Percentiles rank a stretch among this genome's conserved stretches.
Conservation (phyloP, 1,140 invertebrate genomes). For the Aphelenchoides besseyi region DNA sequence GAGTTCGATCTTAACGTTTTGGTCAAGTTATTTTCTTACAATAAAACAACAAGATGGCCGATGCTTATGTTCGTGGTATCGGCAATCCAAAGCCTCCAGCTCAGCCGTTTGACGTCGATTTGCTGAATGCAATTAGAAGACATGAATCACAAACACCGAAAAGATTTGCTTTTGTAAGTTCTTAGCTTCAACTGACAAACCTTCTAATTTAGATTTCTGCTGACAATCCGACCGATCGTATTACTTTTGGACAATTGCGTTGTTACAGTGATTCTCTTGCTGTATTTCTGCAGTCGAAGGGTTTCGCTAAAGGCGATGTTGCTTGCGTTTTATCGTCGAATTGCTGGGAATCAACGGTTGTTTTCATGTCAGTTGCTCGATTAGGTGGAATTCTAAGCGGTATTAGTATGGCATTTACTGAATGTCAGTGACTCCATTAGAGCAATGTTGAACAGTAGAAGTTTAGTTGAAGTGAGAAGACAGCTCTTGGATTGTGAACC, state of each 20-base stretch:
- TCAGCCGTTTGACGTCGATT: background rate
- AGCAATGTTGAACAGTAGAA: background rate
- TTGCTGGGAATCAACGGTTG: slow-evolving; percentile 6
- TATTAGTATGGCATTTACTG: background rate
- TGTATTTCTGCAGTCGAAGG: background rate
- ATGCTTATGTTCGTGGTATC: slow-evolving; percentile 2
- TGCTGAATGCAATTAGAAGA: background rate
- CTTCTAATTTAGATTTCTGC: background rate
- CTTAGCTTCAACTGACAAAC: background rate
- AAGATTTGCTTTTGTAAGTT: background rate
- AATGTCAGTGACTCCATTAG: background rate
- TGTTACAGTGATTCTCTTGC: background rate
- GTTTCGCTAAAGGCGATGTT: slow-evolving; percentile 3
- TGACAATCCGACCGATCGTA: background rate
- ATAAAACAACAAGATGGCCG: background rate
- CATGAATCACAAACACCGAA: background rate
- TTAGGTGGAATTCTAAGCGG: slow-evolving; percentile 9
- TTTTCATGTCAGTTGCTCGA: background rate
- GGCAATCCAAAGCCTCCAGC: background rate
- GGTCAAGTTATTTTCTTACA: background rate
- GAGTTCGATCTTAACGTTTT: background rate
- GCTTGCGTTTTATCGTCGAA: background rate
- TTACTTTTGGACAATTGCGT: slow-evolving; percentile 6
- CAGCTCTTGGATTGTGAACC: background rate
- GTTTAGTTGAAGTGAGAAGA: slow-evolving; percentile 3